Conservation (phyloP, 2,113 vertebrate genomes). For the Lampris megalopsis region DNA sequence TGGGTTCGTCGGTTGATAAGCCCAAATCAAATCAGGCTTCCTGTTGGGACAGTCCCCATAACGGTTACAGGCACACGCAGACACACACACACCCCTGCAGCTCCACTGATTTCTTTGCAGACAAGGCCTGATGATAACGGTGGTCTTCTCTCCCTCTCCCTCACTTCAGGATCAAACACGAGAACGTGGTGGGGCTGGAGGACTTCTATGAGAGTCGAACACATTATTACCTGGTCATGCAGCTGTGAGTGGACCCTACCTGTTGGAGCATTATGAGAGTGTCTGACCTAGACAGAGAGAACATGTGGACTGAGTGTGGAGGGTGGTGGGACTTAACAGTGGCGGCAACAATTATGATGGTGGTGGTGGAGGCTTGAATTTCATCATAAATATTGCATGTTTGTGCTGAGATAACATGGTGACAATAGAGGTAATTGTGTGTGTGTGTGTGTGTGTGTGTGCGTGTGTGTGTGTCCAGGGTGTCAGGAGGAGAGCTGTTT, state of each 20-base stretch:
- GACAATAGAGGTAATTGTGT: background rate
- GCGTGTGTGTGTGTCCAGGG: conserved; percentile 75
- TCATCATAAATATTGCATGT: too few relatives aligned
- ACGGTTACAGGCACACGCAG: background rate
- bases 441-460: conserved; percentile 17
- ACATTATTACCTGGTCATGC: conserved; percentile 97
- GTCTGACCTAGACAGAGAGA: too few relatives aligned
- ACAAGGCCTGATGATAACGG: background rate
- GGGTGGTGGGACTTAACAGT: too few relatives aligned
- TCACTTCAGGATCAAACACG: conserved; percentile 90
- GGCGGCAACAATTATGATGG: background rate
- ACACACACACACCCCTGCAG: background rate
- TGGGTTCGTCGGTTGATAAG: too few relatives aligned
- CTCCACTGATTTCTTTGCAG: too few relatives aligned
- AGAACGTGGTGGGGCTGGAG: conserved; percentile 93
- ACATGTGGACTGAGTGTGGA: too few relatives aligned
- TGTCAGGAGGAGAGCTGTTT: conserved; percentile 95
- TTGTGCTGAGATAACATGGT: background rate
- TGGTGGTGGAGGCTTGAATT: background rate
- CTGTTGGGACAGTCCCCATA: too few relatives aligned
- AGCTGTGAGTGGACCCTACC: conserved; percentile 87
- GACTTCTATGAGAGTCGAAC: conserved; percentile 94
- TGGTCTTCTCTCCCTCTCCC: conserved; percentile 28
- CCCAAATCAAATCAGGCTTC: too few relatives aligned
- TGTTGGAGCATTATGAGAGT: background rate